These are phyloP conservation scores for Sapajus apella DNA, from an alignment of 2,113 vertebrate species.

Conservation along the genomic window DNA sequence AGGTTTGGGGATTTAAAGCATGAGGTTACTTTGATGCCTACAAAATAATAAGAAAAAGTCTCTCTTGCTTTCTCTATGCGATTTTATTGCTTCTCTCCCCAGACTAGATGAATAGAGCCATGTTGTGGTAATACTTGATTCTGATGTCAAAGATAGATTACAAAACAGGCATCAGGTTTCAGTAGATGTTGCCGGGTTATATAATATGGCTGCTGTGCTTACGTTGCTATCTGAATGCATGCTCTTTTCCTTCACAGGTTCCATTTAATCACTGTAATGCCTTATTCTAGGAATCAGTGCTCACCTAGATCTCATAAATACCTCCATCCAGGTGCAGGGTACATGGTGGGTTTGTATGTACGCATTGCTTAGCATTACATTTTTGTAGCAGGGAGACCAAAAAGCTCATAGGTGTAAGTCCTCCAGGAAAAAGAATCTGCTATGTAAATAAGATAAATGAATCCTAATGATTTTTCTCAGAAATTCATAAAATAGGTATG, in stretches of 20 bases:
- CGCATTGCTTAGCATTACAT: slow-evolving; percentile 20
- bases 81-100: slow-evolving; percentile 67
- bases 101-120: slow-evolving; percentile 28
- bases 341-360: slow-evolving; percentile 37
- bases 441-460: slow-evolving; percentile 45
- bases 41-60: slow-evolving; percentile 36
- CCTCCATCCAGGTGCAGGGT: slow-evolving; percentile 19
- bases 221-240: slow-evolving; percentile 49
- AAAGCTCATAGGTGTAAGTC: not conserved
- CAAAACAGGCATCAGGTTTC: not conserved
- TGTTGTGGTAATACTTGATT: slow-evolving; percentile 4
- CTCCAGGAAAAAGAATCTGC: not conserved
- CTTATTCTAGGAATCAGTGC: slow-evolving; percentile 43
- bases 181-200: not conserved
- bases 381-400: slow-evolving; percentile 14
- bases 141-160: slow-evolving; percentile 34
- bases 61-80: slow-evolving; percentile 49
- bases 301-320: slow-evolving; percentile 38
- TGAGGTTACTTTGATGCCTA: slow-evolving; percentile 22
- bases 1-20: slow-evolving; percentile 47
- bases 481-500: slow-evolving; percentile 47
- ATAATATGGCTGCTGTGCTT: slow-evolving; percentile 44
- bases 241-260: slow-evolving; percentile 60
- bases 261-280: slow-evolving; percentile 44
- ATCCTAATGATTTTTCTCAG: slow-evolving; percentile 10